Evolutionary conservation across 2,888 invertebrate species (phyloP), one percentile per base, ranked within the genome.

Genomic region (Ceramica pisi): DNA sequence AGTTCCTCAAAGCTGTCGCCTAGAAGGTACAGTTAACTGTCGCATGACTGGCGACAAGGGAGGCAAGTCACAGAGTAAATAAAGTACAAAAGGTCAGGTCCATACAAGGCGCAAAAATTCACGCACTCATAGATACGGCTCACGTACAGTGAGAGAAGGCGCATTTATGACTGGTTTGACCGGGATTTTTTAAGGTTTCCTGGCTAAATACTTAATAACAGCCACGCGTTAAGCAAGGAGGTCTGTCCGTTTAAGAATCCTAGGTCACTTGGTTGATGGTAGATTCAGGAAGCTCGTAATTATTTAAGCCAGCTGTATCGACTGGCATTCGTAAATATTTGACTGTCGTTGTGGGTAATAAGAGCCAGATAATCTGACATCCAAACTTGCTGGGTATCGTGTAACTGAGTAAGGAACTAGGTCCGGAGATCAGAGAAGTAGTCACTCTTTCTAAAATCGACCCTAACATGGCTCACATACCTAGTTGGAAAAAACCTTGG

Each of bases 31-130:
- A 59, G 66, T 74, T 75, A 78, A 76, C 83, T 67, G 68, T 79
- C 85, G 78, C 85, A 74, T 78, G 83, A 85, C 87, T 84, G 78
- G 82, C 82, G 80, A 81, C 84, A 78, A 70, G 64, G 78, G 67
- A 69, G 69, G 68, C 59, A 74, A 35, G 21, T 21, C 44, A 26
- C 44, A 2, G 19, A 50, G 26, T 21, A 51, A 14, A 21, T 44
- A 14, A 16, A 0, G 1, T 26, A 19, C 56, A 78, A 57, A 69
- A 51, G 35, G 19, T 10, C 12, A 26, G 1, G 19, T 19, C 1
- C 14, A 26, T 26, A 26, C 19, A 26, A 35, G 7, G 6, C 50
- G 46, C 6, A 3, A 19, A 38, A n/a, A 46, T 7, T 5, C 26
- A 5, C 6, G 0, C 23, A 55, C 19, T n/a, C 16, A 23, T 12